Conservation (phyloP, 2,797 vertebrate genomes). For the Hybognathus amarus region DNA sequence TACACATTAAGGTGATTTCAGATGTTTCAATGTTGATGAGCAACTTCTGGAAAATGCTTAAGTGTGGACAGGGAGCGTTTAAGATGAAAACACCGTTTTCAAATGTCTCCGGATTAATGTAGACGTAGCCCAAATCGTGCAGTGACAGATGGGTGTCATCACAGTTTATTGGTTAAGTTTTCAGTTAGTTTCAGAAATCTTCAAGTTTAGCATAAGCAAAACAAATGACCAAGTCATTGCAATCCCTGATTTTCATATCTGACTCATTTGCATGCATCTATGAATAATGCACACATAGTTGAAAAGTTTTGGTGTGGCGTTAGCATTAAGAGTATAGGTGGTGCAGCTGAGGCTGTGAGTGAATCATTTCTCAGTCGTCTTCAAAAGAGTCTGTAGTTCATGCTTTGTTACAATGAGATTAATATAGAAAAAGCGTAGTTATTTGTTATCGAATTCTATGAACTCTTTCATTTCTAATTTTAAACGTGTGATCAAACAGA, state of each 20-base stretch:
- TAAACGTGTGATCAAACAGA: constrained; percentile 52
- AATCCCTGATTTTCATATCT: neutral
- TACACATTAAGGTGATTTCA: no score
- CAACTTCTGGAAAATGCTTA: no score
- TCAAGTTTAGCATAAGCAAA: neutral
- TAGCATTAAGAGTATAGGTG: neutral
- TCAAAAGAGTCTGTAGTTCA: constrained; percentile 27
- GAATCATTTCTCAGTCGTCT: constrained; percentile 3
- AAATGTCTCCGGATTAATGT: no score
- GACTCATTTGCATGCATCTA: neutral
- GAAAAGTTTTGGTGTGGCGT: neutral
- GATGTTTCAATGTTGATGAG: no score
- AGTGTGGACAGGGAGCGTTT: no score
- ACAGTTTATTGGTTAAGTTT: neutral
- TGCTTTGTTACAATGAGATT: constrained; percentile 37
- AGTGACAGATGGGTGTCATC: neutral
- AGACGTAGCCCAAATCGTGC: neutral
- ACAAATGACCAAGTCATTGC: neutral
- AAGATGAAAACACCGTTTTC: no score
- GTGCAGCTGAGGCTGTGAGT: neutral
- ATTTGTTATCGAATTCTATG: constrained; percentile 55
- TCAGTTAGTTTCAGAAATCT: neutral
- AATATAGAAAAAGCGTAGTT: constrained; percentile 38
- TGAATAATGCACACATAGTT: neutral
- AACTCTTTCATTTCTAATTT: constrained; percentile 56